These are phyloP conservation scores for Chironomus tepperi DNA, from an alignment of 1,140 invertebrate species.

Conservation along the genomic window DNA sequence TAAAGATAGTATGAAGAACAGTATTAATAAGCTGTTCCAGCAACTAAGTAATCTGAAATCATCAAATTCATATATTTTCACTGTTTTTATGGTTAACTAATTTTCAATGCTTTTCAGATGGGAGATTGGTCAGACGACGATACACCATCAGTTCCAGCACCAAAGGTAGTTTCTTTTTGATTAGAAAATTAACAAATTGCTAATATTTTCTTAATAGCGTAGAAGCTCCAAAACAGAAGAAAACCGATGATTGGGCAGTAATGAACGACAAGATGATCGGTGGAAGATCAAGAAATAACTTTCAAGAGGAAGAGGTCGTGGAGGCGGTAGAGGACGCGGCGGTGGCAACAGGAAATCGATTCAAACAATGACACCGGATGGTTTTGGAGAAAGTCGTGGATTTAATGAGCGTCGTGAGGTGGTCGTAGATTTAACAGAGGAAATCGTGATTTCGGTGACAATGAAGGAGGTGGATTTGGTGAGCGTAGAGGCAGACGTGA, in stretches of 20 bases:
- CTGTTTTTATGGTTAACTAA: too few relatives aligned
- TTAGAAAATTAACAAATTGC: too few relatives aligned
- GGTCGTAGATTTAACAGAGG: slow-evolving; percentile 29
- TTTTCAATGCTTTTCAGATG: background rate
- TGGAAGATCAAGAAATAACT: too few relatives aligned
- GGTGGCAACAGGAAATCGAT: slow-evolving; percentile 10
- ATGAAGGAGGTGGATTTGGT: slow-evolving; percentile 29
- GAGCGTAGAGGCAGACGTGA: slow-evolving; percentile 30
- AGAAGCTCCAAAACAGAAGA: background rate
- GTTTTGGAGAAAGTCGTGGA: slow-evolving; percentile 26
- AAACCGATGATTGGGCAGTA: background rate
- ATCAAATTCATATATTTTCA: too few relatives aligned
- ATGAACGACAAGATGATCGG: background rate
- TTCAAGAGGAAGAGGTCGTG: slow-evolving; percentile 26
- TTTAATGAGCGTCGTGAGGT: slow-evolving; percentile 28
- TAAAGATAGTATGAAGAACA: too few relatives aligned
- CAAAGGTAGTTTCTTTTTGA: too few relatives aligned
- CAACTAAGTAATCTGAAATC: too few relatives aligned
- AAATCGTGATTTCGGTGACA: slow-evolving; percentile 27
- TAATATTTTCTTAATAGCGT: background rate
- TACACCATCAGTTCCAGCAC: background rate
- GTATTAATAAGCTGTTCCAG: too few relatives aligned
- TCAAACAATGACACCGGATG: slow-evolving; percentile 27
- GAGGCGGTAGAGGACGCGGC: slow-evolving; percentile 27
- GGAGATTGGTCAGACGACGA: background rate